Percentiles rank a stretch among this genome's conserved stretches.
Conservation (phyloP, 2,888 invertebrate genomes). For the Andrena dorsata region DNA sequence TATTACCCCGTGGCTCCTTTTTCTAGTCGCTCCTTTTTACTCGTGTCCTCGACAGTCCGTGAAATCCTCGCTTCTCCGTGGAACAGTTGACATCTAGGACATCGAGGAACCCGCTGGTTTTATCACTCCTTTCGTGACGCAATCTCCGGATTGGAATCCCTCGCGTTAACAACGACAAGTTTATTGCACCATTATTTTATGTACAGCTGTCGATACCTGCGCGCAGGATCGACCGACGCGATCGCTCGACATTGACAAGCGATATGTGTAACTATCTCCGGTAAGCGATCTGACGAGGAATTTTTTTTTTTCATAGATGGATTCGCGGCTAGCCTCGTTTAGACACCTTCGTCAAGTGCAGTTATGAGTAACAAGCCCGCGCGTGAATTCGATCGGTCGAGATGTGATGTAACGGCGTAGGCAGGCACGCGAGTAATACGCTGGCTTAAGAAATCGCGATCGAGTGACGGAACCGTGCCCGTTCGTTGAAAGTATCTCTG, state of each 20-base stretch:
- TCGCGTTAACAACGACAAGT: slow-evolving; percentile 12
- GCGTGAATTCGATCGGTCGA: slow-evolving; percentile 34
- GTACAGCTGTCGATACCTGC: background rate
- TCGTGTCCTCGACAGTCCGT: background rate
- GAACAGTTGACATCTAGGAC: background rate
- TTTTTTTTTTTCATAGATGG: no score
- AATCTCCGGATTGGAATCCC: background rate
- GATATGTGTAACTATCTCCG: background rate
- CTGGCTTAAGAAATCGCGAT: slow-evolving; percentile 51
- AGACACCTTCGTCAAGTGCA: slow-evolving; percentile 46
- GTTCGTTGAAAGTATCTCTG: background rate
- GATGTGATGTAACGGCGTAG: slow-evolving; percentile 18
- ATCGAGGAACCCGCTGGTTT: background rate
- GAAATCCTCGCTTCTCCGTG: slow-evolving; percentile 22
- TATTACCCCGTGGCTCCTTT: background rate
- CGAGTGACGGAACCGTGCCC: slow-evolving; percentile 42
- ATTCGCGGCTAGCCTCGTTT: no score
- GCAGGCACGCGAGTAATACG: slow-evolving; percentile 38
- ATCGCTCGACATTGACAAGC: background rate
- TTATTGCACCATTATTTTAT: slow-evolving; percentile 35
- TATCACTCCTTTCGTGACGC: background rate
- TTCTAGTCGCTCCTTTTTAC: background rate
- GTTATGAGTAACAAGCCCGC: background rate
- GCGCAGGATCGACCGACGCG: background rate
- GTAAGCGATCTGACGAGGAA: background rate